Evolutionary conservation across 1,140 invertebrate species (phyloP).

Genomic region (Psilanteris sp.): DNA sequence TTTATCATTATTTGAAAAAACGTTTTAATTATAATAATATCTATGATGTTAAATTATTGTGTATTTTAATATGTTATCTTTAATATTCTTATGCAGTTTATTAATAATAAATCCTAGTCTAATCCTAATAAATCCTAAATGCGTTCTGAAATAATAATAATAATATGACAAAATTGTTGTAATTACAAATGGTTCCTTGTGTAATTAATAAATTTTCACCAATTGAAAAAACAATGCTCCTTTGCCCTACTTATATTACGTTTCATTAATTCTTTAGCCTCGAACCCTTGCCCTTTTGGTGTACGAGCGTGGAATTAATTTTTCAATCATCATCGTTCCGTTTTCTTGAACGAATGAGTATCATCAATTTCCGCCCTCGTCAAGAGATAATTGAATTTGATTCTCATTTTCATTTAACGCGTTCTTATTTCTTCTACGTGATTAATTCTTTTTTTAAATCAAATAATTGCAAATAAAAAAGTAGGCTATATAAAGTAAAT

Average conservation of each 20-base stretch:
- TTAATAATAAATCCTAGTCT: too few relatives aligned
- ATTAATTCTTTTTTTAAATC: conserved; percentile 11
- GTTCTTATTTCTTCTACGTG: conserved; percentile 14
- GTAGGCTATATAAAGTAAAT: too few relatives aligned
- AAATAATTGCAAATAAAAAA: too few relatives aligned
- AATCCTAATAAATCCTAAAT: too few relatives aligned
- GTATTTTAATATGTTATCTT: too few relatives aligned
- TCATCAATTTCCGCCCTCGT: conserved; percentile 37
- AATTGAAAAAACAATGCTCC: not conserved
- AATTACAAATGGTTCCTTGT: too few relatives aligned
- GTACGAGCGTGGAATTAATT: conserved; percentile 22
- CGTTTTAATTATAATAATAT: too few relatives aligned
- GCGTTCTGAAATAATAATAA: too few relatives aligned
- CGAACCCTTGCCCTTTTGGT: conserved; percentile 15
- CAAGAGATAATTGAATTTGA: conserved; percentile 27
- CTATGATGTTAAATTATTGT: too few relatives aligned
- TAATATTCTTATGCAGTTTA: too few relatives aligned
- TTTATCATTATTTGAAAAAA: too few relatives aligned
- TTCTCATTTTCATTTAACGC: conserved; percentile 16
- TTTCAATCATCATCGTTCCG: conserved; percentile 24
- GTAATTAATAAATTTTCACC: not conserved
- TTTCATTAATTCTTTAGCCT: conserved; percentile 19
- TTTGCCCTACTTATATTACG: conserved; percentile 1
- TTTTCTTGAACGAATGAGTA: conserved; percentile 16
- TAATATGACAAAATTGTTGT: too few relatives aligned